These are phyloP conservation scores for Clarias laeviceps DNA, from an alignment of 2,797 vertebrate genomes.

Conservation along the genomic window DNA sequence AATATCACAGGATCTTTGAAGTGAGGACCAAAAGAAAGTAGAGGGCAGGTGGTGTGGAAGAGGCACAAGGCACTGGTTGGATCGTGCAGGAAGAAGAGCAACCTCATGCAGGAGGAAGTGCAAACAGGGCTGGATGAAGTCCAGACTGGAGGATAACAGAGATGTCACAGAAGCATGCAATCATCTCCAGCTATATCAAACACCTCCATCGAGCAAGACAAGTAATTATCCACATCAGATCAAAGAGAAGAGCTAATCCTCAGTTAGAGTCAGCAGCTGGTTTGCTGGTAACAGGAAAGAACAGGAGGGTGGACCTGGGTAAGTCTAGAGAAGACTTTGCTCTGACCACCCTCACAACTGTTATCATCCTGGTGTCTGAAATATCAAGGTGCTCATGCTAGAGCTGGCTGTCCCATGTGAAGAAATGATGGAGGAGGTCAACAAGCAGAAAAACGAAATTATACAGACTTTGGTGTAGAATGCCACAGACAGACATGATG, in stretches of 20 bases:
- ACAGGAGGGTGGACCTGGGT: neutral
- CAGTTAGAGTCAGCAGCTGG: neutral
- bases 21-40: neutral
- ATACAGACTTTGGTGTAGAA: neutral
- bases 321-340: neutral
- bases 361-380: neutral
- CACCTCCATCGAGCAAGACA: neutral
- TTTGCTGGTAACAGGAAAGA: neutral
- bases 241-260: neutral
- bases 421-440: neutral
- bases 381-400: neutral
- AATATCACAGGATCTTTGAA: neutral
- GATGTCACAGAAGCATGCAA: neutral
- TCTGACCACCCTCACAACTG: neutral
- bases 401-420: neutral
- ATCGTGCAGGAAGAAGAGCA: neutral
- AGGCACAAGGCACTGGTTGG: neutral
- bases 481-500: neutral
- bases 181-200: neutral
- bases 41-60: neutral
- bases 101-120: neutral
- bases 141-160: neutral
- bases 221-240: neutral
- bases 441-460: neutral
- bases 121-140: neutral